phyloP scores from a whole-genome alignment of 2,113 vertebrate species.

The Pelodiscus sinensis region DNA sequence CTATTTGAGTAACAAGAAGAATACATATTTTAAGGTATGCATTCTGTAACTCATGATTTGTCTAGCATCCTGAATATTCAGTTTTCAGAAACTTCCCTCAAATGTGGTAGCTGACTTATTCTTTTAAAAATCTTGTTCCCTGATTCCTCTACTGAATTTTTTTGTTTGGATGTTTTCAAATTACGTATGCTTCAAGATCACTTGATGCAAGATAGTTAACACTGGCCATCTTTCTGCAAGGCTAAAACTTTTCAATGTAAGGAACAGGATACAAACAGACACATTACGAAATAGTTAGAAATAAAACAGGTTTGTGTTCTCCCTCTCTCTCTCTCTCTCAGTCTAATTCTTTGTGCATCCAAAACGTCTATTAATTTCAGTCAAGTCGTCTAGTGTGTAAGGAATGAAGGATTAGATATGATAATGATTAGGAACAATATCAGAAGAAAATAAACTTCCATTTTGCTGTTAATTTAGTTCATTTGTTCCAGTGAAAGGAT shows the following conservation, averaged over 20 bases:
- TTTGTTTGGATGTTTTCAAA: no score
- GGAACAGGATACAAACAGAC: neutral
- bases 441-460: neutral
- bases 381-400: neutral
- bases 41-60: neutral
- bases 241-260: neutral
- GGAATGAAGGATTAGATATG: neutral
- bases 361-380: neutral
- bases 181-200: neutral
- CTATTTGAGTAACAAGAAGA: neutral
- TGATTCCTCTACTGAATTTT: neutral
- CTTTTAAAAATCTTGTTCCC: neutral
- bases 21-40: neutral
- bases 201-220: neutral
- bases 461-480: constrained; percentile 5
- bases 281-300: neutral
- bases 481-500: neutral
- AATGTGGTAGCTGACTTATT: neutral
- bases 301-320: neutral
- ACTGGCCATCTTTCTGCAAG: neutral
- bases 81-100: neutral
- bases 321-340: no score
- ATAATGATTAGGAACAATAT: neutral
- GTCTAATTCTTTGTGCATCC: neutral
- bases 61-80: neutral